These are phyloP conservation scores for Troilus luridus DNA, from an alignment of 2,888 invertebrate species.

Conservation along the genomic window DNA sequence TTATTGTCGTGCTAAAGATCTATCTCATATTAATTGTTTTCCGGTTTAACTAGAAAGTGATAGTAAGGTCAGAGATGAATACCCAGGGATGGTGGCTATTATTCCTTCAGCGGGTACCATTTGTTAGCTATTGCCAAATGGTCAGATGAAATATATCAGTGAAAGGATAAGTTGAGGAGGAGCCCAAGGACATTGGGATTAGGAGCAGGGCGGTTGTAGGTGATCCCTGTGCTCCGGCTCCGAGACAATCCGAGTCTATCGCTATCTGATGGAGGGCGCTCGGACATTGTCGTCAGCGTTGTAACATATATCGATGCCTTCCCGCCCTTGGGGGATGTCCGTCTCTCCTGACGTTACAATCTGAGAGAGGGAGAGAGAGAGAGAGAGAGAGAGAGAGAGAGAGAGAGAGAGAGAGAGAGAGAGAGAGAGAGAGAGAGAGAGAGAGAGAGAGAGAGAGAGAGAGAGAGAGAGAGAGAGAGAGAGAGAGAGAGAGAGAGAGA, in stretches of 20 bases:
- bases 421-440: too few relatives aligned
- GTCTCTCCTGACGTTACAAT: not conserved
- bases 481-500: too few relatives aligned
- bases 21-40: not conserved
- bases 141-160: slow-evolving; percentile 10
- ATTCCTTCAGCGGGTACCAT: slow-evolving; percentile 1
- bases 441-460: too few relatives aligned
- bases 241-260: not conserved
- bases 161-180: slow-evolving; percentile 21
- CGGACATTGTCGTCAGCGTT: not conserved
- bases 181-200: slow-evolving; percentile 6
- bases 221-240: not conserved
- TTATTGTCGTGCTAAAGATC: not conserved
- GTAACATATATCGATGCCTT: not conserved
- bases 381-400: too few relatives aligned
- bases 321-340: not conserved
- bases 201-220: not conserved
- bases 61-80: slow-evolving; percentile 22
- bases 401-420: too few relatives aligned
- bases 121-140: slow-evolving; percentile 36
- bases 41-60: slow-evolving; percentile 15
- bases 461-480: too few relatives aligned
- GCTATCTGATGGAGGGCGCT: not conserved
- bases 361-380: not conserved
- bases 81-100: slow-evolving; percentile 11